Evolutionary conservation across 2,797 vertebrate genomes (phyloP), one percentile per base, ranked within the genome.

Genomic region (Choloepus didactylus): DNA sequence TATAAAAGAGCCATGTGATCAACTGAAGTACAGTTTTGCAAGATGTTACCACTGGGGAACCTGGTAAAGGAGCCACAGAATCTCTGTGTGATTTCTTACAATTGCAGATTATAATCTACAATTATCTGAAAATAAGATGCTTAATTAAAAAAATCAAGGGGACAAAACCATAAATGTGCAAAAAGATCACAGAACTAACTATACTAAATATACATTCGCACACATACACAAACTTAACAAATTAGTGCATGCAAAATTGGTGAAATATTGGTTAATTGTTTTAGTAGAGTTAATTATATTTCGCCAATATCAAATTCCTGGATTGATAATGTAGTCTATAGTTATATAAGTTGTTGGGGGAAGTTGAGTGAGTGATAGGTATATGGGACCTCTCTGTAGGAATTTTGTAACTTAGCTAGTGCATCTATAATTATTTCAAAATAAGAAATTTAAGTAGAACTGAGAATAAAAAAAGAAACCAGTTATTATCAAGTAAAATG

Each of bases 351-450:
- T 83, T 38, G 73, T 46, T 35, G 41, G 54, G 83, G 49, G 73
- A 85, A 87, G 27, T 72, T 54, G 35, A 51, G 66, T 89, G 90
- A 91, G 56, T 91, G 89, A 49, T 81, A 93, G 89, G 29, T 95
- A 56, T 51, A 54, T 62, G 44, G 73, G n/a, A 81, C 41, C 0
- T 44, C 60, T 86, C 56, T 46, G 19, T 87, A 49, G 75, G 94
- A 94, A 79, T 91, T 92, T 75, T 89, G 54, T 11, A 89, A 87
- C 18, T 79, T 93, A 16, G 35, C 89, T 89, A 83, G 21, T 86
- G 79, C 93, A 83, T 89, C 89, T 97, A 72, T 97, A 91, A 94
- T 95, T 96, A 95, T 84, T 93, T 94, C n/a, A 29, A 95, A 84
- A 81, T 79, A 25, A 46, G 72, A 72, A 46, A 72, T 89, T 90